Base-by-base conservation (phyloP, 2,888 invertebrate species). In the Iselma pallidipennis region DNA sequence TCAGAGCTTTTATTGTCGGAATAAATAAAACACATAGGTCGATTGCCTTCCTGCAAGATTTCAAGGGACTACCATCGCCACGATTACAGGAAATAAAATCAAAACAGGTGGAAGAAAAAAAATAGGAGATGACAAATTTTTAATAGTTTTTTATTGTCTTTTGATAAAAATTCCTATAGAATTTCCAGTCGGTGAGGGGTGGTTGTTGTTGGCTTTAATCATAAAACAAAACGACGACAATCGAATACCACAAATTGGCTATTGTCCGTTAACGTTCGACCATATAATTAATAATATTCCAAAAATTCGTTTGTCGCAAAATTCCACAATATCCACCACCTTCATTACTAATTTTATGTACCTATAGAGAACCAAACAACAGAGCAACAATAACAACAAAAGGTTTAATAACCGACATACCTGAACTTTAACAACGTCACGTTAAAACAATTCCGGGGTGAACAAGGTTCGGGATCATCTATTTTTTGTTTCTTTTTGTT, bases 401-500 rank as follows among this genome's bases (percentile, higher is more conserved):
- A 73, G 74, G 71, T 76, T 74, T 74, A 76, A 76, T 76, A 76
- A 76, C 71, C 75, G 73, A 74, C 75, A 76, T 76, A 76, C 75
- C 75, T 67, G 64, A 63, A 63, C 59, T 63, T 59, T 55, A 57
- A 25, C 59, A 29, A 51, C 49, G 29, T 33, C 23, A 49, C 59
- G 58, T 48, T 59, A 57, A 56, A 63, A 63, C 37, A 16, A 16
- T 37, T 37, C 37, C 37, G 16, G n/a, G n/a, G n/a, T n/a, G n/a
- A 6, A 33, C 12, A 16, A 4, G 16, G 37, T 16, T 16, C 37
- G 6, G 16, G 3, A n/a, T n/a, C 16, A 4, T 26, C 7, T 5
- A 26, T 4, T 16, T 14, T 37, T 37, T 5, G 12, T 12, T 10
- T 31, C 2, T 33, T 33, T 33, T n/a, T 1, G n/a, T 33, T 33